Evolutionary conservation across 2,888 invertebrate genomes (phyloP).

Genomic region (Chalcosyrphus nemorum): DNA sequence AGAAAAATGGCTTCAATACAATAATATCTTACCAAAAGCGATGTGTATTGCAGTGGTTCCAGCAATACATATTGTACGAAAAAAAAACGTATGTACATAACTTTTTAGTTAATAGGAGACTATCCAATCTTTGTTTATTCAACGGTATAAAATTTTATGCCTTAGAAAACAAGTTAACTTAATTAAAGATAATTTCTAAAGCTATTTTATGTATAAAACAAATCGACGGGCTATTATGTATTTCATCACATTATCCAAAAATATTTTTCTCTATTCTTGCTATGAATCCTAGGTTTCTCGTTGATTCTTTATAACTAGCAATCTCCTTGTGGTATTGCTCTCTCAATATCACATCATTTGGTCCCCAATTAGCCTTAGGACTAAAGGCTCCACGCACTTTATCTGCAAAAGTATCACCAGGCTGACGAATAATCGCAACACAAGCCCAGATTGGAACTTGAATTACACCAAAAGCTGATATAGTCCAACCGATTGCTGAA

Average conservation of each 20-base stretch:
- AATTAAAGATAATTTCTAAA: constrained; percentile 16
- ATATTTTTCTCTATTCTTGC: constrained; percentile 78
- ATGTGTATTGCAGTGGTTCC: no score
- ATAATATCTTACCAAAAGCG: no score
- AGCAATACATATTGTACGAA: no score
- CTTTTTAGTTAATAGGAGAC: no score
- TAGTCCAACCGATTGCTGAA: constrained; percentile 82
- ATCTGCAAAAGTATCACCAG: constrained; percentile 77
- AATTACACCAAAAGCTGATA: constrained; percentile 82
- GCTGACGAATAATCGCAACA: constrained; percentile 78
- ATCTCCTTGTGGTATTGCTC: constrained; percentile 83
- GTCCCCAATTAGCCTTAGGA: constrained; percentile 84
- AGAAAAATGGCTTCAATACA: no score
- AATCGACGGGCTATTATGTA: constrained; percentile 7
- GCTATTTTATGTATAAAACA: constrained; percentile 36
- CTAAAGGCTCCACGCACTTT: constrained; percentile 82
- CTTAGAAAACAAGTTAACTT: constrained; percentile 38
- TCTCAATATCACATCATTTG: constrained; percentile 82
- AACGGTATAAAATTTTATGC: constrained; percentile 34
- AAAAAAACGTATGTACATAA: no score
- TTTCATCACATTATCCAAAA: constrained; percentile 74
- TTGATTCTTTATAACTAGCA: constrained; percentile 76
- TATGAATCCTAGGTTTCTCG: constrained; percentile 75
- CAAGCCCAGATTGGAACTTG: constrained; percentile 83
- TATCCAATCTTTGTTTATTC: no score